Evolutionary conservation across 2,113 vertebrate species (phyloP).

Genomic region (Heterochromis multidens): DNA sequence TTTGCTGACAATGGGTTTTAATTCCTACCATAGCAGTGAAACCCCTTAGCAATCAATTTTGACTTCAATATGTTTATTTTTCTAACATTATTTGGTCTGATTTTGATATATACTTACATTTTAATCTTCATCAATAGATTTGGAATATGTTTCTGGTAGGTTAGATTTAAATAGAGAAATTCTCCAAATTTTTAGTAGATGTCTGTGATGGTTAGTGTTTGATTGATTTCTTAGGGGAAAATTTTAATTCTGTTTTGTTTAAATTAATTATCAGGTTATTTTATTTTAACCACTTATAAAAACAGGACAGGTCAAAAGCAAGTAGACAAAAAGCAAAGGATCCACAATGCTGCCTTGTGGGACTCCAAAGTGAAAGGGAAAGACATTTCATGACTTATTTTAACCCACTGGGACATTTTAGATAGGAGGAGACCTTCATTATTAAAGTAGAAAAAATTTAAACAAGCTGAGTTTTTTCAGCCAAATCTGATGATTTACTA

Average conservation of each 20-base stretch:
- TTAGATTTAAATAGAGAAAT: neutral
- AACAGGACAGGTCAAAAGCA: neutral
- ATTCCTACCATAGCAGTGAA: neutral
- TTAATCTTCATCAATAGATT: neutral
- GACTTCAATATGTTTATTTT: neutral
- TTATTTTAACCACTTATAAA: neutral
- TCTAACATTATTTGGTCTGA: neutral
- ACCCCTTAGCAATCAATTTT: too few relatives aligned
- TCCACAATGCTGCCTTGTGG: neutral
- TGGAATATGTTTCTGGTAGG: neutral
- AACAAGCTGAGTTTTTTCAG: neutral
- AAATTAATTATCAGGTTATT: neutral
- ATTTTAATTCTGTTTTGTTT: neutral
- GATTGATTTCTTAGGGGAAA: too few relatives aligned
- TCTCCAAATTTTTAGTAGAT: neutral
- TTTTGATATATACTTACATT: neutral
- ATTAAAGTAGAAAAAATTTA: neutral
- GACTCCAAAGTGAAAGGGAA: rapidly evolving
- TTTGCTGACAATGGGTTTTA: neutral
- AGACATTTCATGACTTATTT: neutral
- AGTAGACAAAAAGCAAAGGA: neutral
- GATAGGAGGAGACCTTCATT: neutral
- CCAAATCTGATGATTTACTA: neutral
- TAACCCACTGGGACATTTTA: neutral
- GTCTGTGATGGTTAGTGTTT: neutral